Percentiles rank a stretch among this genome's conserved stretches.
Conservation (phyloP, 2,888 invertebrate species). For the Ichneumoninae sp. region DNA sequence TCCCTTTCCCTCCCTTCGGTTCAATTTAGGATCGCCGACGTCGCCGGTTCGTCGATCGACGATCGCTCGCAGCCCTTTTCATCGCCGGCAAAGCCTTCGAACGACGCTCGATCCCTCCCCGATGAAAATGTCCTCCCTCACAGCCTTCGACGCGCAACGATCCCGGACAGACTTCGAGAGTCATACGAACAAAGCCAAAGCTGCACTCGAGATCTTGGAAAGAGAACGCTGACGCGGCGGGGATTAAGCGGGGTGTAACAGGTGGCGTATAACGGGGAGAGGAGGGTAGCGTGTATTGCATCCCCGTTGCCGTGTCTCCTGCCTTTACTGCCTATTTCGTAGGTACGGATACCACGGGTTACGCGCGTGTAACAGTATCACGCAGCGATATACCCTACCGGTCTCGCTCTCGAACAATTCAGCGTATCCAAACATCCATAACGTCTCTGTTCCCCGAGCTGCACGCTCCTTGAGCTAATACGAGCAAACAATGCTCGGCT, state of each 20-base stretch:
- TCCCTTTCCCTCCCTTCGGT: neutral
- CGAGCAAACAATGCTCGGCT: slow-evolving; percentile 71
- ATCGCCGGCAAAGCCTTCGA: neutral
- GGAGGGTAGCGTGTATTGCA: slow-evolving; percentile 1
- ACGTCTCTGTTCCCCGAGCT: slow-evolving; percentile 60
- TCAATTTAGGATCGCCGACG: neutral
- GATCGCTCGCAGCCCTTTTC: neutral
- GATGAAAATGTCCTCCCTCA: neutral
- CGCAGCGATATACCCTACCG: slow-evolving; percentile 39
- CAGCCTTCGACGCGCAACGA: neutral
- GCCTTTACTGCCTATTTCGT: slow-evolving; percentile 29
- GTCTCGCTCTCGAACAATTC: slow-evolving; percentile 69
- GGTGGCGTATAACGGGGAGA: slow-evolving; percentile 71
- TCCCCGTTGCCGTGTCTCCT: slow-evolving; percentile 15
- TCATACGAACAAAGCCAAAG: slow-evolving; percentile 13
- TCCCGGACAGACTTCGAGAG: neutral
- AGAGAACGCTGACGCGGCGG: slow-evolving; percentile 64
- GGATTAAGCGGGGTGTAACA: slow-evolving; percentile 75
- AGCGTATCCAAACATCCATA: slow-evolving; percentile 70
- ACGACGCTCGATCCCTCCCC: neutral
- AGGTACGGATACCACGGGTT: slow-evolving; percentile 18
- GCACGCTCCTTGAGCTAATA: slow-evolving; percentile 69
- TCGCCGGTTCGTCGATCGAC: neutral
- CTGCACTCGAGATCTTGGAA: slow-evolving; percentile 34
- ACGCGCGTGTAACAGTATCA: slow-evolving; percentile 62